These are phyloP conservation scores for Scaptomyza graminum DNA, from an alignment of 1,140 invertebrate species.

Conservation along the genomic window DNA sequence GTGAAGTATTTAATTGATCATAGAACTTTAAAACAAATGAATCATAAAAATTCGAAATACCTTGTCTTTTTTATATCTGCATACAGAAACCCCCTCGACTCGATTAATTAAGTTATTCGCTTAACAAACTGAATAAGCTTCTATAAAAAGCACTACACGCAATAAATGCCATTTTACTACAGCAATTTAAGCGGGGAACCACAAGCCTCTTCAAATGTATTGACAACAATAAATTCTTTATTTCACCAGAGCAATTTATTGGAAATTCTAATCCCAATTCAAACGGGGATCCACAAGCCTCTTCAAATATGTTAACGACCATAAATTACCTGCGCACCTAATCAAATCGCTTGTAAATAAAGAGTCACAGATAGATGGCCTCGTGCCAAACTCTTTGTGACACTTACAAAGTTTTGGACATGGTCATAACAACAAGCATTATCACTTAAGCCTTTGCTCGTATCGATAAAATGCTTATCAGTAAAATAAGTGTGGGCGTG, in stretches of 20 bases:
- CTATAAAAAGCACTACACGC: background rate
- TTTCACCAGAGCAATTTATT: background rate
- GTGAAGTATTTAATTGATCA: background rate
- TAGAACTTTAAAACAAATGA: conserved; percentile 13
- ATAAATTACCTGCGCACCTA: conserved; percentile 6
- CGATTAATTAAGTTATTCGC: background rate
- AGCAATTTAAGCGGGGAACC: too few relatives aligned
- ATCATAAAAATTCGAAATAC: background rate
- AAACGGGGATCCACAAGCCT: background rate
- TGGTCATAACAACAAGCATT: background rate
- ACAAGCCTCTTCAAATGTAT: too few relatives aligned
- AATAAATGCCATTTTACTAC: too few relatives aligned
- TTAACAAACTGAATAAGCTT: background rate
- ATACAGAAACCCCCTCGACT: background rate
- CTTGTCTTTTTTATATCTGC: background rate
- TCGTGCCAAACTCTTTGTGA: background rate
- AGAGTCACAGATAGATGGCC: background rate
- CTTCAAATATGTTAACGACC: background rate
- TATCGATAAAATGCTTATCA: conserved; percentile 15
- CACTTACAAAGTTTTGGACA: background rate
- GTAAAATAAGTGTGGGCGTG: background rate
- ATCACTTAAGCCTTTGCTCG: background rate
- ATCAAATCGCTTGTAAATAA: background rate
- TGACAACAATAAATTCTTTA: too few relatives aligned
- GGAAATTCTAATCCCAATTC: background rate